Percentiles rank a stretch among this genome's conserved stretches.
Conservation (phyloP, 2,888 invertebrate genomes). For the Copidosoma aretas region DNA sequence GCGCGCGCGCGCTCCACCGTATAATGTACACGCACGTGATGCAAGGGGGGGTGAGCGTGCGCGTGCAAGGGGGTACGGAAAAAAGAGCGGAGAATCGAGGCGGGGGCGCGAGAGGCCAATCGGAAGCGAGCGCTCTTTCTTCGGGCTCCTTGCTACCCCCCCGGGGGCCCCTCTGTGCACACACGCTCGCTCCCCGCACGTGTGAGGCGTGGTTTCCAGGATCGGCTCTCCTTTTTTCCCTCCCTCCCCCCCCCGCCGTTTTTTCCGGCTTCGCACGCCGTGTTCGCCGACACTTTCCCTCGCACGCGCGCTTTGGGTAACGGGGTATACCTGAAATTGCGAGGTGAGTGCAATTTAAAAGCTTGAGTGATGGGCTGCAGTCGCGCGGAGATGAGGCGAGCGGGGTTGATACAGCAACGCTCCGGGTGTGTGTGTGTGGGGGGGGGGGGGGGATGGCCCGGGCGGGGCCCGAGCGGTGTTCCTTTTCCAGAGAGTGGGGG, state of each 20-base stretch:
- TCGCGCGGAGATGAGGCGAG: too few relatives aligned
- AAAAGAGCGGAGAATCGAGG: slow-evolving; percentile 44
- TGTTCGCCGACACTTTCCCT: slow-evolving; percentile 21
- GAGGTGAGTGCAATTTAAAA: too few relatives aligned
- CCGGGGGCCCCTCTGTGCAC: slow-evolving; percentile 35
- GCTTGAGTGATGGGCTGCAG: too few relatives aligned
- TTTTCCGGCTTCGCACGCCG: neutral
- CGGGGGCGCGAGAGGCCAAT: slow-evolving; percentile 55
- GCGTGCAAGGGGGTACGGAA: slow-evolving; percentile 42
- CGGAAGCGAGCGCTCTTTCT: slow-evolving; percentile 60
- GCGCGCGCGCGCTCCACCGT: neutral
- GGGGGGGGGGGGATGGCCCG: too few relatives aligned
- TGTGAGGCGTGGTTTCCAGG: slow-evolving; percentile 58
- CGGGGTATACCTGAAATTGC: neutral
- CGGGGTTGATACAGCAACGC: too few relatives aligned
- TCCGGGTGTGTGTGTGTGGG: too few relatives aligned
- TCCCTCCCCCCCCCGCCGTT: neutral
- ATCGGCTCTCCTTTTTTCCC: slow-evolving; percentile 40
- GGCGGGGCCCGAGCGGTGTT: too few relatives aligned
- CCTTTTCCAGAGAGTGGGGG: too few relatives aligned
- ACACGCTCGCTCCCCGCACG: slow-evolving; percentile 48
- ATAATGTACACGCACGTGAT: too few relatives aligned
- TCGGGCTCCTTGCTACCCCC: slow-evolving; percentile 25
- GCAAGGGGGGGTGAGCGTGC: slow-evolving; percentile 32
- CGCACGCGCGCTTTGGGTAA: too few relatives aligned